phyloP scores from a whole-genome alignment of 1,140 invertebrate species.

The Metopolophium dirhodum region DNA sequence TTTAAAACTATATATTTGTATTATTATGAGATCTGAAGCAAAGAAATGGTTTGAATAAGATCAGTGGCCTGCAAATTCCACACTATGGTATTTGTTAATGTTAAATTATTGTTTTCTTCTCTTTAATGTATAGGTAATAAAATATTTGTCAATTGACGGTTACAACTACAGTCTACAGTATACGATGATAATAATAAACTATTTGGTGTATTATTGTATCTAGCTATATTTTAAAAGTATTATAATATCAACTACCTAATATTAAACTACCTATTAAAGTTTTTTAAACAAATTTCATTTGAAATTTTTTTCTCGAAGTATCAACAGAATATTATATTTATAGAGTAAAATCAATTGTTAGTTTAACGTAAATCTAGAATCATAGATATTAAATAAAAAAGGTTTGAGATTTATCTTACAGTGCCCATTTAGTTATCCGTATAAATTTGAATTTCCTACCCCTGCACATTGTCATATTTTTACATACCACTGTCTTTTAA shows the following conservation, averaged over 20 bases:
- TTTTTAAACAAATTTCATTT: neutral
- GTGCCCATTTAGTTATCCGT: neutral
- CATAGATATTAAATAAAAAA: neutral
- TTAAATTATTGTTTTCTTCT: neutral
- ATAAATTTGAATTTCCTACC: neutral
- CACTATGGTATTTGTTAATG: neutral
- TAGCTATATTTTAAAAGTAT: neutral
- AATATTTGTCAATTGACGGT: neutral
- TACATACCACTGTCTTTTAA: neutral
- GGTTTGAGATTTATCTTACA: neutral
- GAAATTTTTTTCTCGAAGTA: neutral
- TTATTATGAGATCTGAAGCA: neutral
- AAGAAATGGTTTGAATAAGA: neutral
- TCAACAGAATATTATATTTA: neutral
- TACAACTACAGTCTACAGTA: neutral
- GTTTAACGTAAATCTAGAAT: neutral
- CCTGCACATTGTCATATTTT: neutral
- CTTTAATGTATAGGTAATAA: neutral
- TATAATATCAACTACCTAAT: neutral
- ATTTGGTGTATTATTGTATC: neutral
- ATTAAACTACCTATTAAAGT: neutral
- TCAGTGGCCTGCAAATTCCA: neutral
- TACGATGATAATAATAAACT: neutral
- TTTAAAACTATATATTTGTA: neutral
- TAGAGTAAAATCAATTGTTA: neutral